phyloP scores from a whole-genome alignment of 2,797 vertebrate genomes.

The Molothrus aeneus region DNA sequence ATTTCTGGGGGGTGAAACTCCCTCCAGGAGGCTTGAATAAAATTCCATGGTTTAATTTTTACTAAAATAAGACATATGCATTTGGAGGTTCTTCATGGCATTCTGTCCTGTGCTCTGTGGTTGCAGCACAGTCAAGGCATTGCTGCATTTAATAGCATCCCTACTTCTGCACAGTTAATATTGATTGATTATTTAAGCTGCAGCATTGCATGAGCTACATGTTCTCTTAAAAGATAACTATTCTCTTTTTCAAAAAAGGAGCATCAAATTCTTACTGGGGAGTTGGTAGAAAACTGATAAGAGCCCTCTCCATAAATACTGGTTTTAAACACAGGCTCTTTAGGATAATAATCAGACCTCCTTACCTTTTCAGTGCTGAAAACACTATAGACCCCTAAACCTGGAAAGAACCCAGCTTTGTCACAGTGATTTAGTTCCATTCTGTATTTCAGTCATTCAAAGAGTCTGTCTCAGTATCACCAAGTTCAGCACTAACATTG shows the following conservation, averaged over 20 bases:
- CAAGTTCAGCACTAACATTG: not conserved
- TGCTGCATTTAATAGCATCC: not conserved
- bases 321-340: not conserved
- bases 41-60: not conserved
- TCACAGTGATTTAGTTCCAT: not conserved
- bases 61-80: not conserved
- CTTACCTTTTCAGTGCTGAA: not conserved
- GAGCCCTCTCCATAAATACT: not conserved
- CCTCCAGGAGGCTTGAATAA: not conserved
- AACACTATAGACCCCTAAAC: not conserved
- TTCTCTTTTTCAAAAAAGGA: not conserved
- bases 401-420: not conserved
- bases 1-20: not conserved
- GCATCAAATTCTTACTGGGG: not conserved
- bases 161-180: not conserved
- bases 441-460: not conserved
- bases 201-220: not conserved
- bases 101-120: not conserved
- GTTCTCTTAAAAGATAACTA: not conserved
- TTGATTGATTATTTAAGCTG: not conserved
- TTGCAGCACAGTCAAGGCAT: not conserved
- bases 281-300: not conserved
- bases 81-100: not conserved
- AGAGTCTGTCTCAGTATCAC: not conserved
- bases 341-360: not conserved